A percentile compares a stretch with the other conserved stretches of the same genome.
Evolutionary conservation across 2,797 vertebrate genomes (phyloP).

Genomic region (Mionectes olivaceus): DNA sequence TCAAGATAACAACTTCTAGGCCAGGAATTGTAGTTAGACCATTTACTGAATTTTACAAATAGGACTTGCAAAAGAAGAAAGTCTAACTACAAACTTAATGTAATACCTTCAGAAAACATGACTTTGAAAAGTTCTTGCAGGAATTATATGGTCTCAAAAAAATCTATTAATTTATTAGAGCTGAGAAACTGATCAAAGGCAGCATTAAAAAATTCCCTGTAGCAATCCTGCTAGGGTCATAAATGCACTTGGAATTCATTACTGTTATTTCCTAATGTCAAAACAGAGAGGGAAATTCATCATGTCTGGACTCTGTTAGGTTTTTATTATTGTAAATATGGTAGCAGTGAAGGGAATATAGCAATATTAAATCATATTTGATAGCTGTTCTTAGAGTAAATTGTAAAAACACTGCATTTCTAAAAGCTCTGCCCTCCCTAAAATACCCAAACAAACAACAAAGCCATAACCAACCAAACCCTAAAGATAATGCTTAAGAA

Average conservation of each 20-base stretch:
- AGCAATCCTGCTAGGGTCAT: not conserved
- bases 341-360: not conserved
- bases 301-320: not conserved
- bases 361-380: not conserved
- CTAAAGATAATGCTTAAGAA: not conserved
- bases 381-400: not conserved
- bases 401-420: not conserved
- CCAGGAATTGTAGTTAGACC: not conserved
- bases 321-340: conserved; percentile 31
- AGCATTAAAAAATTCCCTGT: conserved; percentile 29
- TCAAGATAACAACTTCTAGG: not conserved
- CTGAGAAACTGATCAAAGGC: conserved; percentile 43
- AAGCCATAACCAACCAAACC: not conserved
- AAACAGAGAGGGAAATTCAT: conserved; percentile 38
- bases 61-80: conserved; percentile 3
- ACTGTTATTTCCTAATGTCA: conserved; percentile 13
- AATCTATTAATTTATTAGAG: conserved; percentile 36
- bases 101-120: not conserved
- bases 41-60: not conserved
- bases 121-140: conserved; percentile 39
- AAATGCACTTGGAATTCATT: conserved; percentile 47
- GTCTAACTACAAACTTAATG: not conserved
- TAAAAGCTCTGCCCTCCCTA: not conserved
- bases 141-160: conserved; percentile 15
- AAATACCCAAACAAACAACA: not conserved